These are phyloP conservation scores for Conus canariensis DNA, from an alignment of 2,888 invertebrate species.

Conservation along the genomic window DNA sequence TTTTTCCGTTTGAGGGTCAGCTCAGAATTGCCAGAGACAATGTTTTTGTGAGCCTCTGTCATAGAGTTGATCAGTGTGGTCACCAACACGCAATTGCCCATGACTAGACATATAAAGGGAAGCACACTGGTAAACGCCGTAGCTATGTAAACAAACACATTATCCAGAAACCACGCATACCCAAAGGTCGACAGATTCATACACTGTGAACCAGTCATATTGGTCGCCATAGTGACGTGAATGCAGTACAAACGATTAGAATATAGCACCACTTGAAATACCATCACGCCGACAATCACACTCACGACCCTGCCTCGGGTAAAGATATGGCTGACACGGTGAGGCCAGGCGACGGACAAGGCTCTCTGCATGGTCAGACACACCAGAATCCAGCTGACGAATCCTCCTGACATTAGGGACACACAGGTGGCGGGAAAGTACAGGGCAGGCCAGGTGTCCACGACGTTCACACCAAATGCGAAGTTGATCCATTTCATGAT, in stretches of 20 bases:
- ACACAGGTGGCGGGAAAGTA: background rate
- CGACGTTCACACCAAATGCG: background rate
- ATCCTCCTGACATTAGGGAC: background rate
- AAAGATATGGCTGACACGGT: background rate
- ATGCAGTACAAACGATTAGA: background rate
- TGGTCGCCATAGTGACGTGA: background rate
- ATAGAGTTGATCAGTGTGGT: background rate
- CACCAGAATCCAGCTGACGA: background rate
- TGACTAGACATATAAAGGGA: background rate
- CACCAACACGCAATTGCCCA: background rate
- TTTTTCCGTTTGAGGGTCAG: background rate
- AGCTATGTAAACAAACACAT: background rate
- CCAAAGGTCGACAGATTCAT: background rate
- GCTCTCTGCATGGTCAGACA: background rate
- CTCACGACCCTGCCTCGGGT: background rate
- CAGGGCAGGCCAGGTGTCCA: background rate
- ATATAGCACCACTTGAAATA: background rate
- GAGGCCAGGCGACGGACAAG: background rate
- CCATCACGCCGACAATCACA: background rate
- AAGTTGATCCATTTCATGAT: background rate
- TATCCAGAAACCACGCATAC: background rate
- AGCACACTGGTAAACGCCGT: background rate
- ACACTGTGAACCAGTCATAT: background rate
- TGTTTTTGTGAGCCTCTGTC: background rate
- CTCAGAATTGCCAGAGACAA: background rate